Percentiles rank a stretch among this genome's conserved stretches.
These are phyloP conservation scores for Buphagus erythrorhynchus DNA, from an alignment of 2,797 vertebrate species.

Conservation along the genomic window DNA sequence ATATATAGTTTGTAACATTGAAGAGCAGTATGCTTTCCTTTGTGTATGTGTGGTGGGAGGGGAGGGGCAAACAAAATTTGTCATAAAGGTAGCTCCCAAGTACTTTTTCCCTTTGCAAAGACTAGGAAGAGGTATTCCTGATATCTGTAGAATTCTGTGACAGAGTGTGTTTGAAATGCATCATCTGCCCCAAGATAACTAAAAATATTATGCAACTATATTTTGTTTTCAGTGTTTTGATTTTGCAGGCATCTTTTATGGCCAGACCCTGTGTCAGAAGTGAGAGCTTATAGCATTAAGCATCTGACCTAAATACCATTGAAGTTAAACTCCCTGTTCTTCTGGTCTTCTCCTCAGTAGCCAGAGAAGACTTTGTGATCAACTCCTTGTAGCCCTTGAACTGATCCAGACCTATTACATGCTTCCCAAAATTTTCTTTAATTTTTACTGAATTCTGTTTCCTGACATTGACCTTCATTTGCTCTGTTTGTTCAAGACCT, in stretches of 20 bases:
- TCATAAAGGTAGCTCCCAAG: neutral
- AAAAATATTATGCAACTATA: neutral
- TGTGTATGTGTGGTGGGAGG: neutral
- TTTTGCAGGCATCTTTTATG: neutral
- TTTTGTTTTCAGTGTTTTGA: neutral
- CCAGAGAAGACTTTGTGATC: neutral
- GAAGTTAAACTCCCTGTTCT: neutral
- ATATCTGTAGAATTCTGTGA: neutral
- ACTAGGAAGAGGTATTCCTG: neutral
- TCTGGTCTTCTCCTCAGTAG: neutral
- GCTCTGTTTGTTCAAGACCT: slow-evolving; percentile 9
- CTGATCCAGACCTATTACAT: neutral
- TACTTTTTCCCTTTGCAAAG: neutral
- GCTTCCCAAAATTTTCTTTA: neutral
- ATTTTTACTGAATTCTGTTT: slow-evolving; percentile 2
- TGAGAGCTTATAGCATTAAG: neutral
- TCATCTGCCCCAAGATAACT: neutral
- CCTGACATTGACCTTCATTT: slow-evolving; percentile 37
- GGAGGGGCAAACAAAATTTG: neutral
- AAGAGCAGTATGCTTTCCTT: neutral
- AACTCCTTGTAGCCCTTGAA: neutral
- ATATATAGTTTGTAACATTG: neutral
- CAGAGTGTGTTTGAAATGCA: neutral
- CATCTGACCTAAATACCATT: neutral
- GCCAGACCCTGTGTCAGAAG: neutral